Evolutionary conservation across 2,888 invertebrate species (phyloP), one percentile per base, ranked within the genome.

Genomic region (Lacanobia wlatinum): DNA sequence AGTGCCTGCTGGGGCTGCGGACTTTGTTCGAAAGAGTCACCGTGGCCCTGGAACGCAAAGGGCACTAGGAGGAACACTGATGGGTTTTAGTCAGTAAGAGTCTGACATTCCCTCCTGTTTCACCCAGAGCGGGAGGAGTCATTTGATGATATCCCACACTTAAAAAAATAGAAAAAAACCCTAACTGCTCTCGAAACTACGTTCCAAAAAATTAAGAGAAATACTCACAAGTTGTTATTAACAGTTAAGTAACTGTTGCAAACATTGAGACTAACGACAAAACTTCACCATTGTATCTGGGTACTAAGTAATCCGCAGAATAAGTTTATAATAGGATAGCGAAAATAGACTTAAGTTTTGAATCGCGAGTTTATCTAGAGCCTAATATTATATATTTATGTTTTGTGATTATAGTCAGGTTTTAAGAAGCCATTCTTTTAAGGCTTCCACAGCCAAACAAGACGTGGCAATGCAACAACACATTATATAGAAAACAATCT

Each of bases 261-360:
- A 78, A 72, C 73, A 61, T 78, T 63, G 58, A 55, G 53, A 72
- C 59, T 78, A 72, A 78, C 73, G 60, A 61, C 23, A 55, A 16
- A 76, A 76, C 76, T 76, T 76, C 1, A 0, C 55, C 73, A 65
- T 79, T 79, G 73, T 76, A 52, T 43, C 52, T 23, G 18, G 21
- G 73, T 50, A 76, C 58, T 76, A 28, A 53, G 79, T 50, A 78
- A 76, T 72, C 79, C 63, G 14, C 50, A 56, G 79, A 59, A 78
- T 55, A 76, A 76, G 50, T 76, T 76, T 38, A 12, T 55, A 78
- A 79, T 59, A 60, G 65, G 79, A 72, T 78, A 72, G 70, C 58
- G 63, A 76, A 76, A 62, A 63, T 40, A 53, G 62, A 43, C 21
- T 59, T 48, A 70, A 70, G 78, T 70, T 76, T 50, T 38, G 63